phyloP scores from a whole-genome alignment of 2,113 vertebrate genomes.

The Labeo catla region DNA sequence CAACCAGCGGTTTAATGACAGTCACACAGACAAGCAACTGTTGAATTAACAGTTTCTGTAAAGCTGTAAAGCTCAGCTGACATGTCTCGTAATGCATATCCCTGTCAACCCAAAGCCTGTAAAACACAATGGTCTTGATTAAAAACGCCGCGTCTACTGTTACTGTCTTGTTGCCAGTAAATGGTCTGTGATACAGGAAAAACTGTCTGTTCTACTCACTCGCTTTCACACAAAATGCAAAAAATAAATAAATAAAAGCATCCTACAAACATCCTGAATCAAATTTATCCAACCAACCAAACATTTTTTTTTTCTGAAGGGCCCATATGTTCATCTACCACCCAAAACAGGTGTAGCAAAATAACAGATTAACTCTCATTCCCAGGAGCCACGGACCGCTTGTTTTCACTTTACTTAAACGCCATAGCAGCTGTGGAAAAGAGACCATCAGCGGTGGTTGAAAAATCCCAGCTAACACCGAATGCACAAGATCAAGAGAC shows the following conservation, averaged over 20 bases:
- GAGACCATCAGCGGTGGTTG: constrained; percentile 16
- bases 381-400: constrained; percentile 21
- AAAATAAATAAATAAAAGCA: constrained; percentile 15
- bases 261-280: constrained; percentile 24
- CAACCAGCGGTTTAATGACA: background rate
- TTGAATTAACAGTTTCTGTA: constrained; percentile 21
- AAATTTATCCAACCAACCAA: constrained; percentile 24
- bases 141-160: constrained; percentile 9
- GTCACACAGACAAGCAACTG: background rate
- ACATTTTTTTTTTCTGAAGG: background rate
- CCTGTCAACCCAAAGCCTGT: constrained; percentile 12
- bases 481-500: constrained; percentile 41
- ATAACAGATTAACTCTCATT: constrained; percentile 47
- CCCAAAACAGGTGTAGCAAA: constrained; percentile 38
- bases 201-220: background rate
- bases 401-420: constrained; percentile 53
- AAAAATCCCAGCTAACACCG: constrained; percentile 35
- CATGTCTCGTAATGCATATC: background rate
- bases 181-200: background rate
- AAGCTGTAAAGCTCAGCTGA: constrained; percentile 29
- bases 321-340: constrained; percentile 54
- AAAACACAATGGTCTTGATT: constrained; percentile 32
- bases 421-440: constrained; percentile 45
- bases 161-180: constrained; percentile 27
- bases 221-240: background rate